Base-by-base conservation (phyloP, 2,797 vertebrate genomes). In the Tinamus major region DNA sequence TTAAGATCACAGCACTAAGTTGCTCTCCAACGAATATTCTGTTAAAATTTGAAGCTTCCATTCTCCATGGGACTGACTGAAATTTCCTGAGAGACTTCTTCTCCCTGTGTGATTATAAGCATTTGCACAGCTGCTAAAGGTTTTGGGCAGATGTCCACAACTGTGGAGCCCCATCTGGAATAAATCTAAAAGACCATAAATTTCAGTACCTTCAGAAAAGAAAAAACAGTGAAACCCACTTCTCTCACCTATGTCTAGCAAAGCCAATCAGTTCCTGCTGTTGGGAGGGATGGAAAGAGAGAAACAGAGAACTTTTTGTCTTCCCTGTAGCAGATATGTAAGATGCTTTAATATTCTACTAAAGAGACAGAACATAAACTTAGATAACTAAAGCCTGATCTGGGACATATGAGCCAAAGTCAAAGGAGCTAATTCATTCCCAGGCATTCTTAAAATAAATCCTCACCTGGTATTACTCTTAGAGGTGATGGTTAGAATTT, bases 111-210 rank as follows among this genome's bases (percentile, higher is more conserved):
- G 48, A 53, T 67, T 70, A 82, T 91, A 90, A 93, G 90, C 75
- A 93, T 95, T 94, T 93, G 56, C 37, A 79, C 85, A 93, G 80
- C 91, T 94, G 85, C 39, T 81, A 68, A 91, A 90, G 48, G 31
- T 67, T 96, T 93, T 81, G 93, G 90, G 91, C 80, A 91, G 59
- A 37, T 86, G 19, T 27, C 27, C 61, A 74, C 85, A 91, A 72
- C 55, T 64, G 20, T 84, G 51, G 78, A 93, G 71, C 39, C 14
- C 88, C 95, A 94, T 95, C 90, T 96, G 94, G 95, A 91, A 63
- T 76, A 88, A 76, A 93, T 94, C 42, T 83, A 86, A 86, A 68
- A 29, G 48, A n/a, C 72, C 46, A 70, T 90, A 92, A 92, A 95
- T 91, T 90, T 91, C 90, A 77, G 61, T 92, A 86, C 59, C 71